Evolutionary conservation across 2,888 invertebrate genomes (phyloP).

Genomic region (Idaea straminata): DNA sequence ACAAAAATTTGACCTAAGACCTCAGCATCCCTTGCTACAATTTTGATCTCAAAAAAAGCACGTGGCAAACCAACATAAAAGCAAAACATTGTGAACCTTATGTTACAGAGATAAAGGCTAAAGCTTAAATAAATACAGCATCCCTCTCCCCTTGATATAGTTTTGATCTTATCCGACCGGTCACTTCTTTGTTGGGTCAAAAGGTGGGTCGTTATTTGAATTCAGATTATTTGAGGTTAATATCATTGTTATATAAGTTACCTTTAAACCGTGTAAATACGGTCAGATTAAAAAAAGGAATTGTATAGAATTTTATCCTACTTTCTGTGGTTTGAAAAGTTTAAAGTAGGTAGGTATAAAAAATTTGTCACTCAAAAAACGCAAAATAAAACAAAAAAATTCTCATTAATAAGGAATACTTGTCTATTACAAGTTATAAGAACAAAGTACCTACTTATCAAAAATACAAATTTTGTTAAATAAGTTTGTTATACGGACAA

Average conservation of each 20-base stretch:
- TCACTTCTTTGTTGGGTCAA: conserved; percentile 17
- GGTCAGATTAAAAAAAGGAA: neutral
- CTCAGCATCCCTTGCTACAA: conserved; percentile 53
- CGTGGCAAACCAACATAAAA: conserved; percentile 27
- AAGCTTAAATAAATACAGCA: conserved; percentile 22
- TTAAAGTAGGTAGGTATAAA: too few relatives aligned
- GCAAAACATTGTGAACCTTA: conserved; percentile 11
- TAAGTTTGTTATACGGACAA: conserved; percentile 30
- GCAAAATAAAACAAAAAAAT: too few relatives aligned
- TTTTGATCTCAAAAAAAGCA: conserved; percentile 41
- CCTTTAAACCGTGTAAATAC: neutral
- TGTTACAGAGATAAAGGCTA: conserved; percentile 15
- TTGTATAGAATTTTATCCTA: too few relatives aligned
- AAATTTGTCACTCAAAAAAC: too few relatives aligned
- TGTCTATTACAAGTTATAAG: too few relatives aligned
- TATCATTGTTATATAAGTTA: neutral
- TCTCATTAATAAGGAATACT: too few relatives aligned
- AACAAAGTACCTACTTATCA: too few relatives aligned
- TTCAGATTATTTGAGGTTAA: conserved; percentile 5
- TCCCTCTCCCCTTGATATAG: conserved; percentile 42
- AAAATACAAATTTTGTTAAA: too few relatives aligned
- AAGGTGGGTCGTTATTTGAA: conserved; percentile 11
- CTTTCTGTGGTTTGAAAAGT: too few relatives aligned
- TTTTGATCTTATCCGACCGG: conserved; percentile 46
- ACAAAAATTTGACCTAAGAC: conserved; percentile 32